A percentile compares a stretch with the other conserved stretches of the same genome.
Evolutionary conservation across 2,113 vertebrate genomes (phyloP).

Genomic region (Nestor notabilis): DNA sequence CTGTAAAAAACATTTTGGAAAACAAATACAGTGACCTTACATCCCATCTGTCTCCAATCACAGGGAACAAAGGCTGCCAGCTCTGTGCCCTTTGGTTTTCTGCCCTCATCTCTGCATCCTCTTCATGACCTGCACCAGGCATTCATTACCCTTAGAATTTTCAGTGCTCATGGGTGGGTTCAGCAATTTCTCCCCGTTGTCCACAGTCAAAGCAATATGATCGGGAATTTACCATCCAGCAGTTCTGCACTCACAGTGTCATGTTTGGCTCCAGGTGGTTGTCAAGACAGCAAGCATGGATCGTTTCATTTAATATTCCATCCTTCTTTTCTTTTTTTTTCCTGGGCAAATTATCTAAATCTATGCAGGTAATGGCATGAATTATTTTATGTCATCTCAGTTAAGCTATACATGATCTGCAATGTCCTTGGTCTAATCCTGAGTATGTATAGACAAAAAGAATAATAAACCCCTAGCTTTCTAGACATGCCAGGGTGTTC

Average conservation of each 20-base stretch:
- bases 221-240: not conserved
- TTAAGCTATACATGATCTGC: not conserved
- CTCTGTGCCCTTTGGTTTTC: rapidly evolving
- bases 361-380: not conserved
- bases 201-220: not conserved
- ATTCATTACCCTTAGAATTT: not conserved
- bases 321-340: rapidly evolving
- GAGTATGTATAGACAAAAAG: not conserved
- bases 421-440: not conserved
- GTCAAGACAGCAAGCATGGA: not conserved
- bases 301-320: not conserved
- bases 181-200: not conserved
- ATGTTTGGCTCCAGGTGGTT: not conserved
- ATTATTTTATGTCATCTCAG: not conserved
- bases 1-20: not conserved
- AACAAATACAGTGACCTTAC: not conserved
- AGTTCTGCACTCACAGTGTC: not conserved
- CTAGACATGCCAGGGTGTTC: not conserved
- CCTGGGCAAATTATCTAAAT: not conserved
- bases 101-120: not conserved
- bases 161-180: not conserved
- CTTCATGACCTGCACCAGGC: not conserved
- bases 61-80: not conserved
- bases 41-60: not conserved
- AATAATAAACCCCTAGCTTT: not conserved